A percentile compares a stretch with the other conserved stretches of the same genome.
Conservation (phyloP, 35 echinoderm and acorn worm genomes). For the Nesometra sesokonis region DNA sequence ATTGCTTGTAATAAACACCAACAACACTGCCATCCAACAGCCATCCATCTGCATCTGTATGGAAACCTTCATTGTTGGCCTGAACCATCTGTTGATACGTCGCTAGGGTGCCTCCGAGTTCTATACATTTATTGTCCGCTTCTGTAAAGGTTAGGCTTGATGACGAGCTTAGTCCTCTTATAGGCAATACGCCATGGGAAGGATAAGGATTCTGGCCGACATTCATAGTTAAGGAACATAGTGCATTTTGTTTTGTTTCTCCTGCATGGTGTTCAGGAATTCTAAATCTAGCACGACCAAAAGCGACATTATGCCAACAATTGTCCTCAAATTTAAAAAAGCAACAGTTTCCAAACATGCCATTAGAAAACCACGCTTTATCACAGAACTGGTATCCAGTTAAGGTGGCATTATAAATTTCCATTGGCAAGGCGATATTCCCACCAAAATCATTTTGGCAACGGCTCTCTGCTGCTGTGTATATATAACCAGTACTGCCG, state of each 20-base stretch:
- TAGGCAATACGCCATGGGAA: background rate
- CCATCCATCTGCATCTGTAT: background rate
- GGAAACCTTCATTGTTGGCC: background rate
- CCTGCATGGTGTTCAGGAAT: background rate
- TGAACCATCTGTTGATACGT: background rate
- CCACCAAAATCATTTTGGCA: background rate
- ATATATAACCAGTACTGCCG: background rate
- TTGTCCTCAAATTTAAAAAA: background rate
- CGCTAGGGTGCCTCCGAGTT: background rate
- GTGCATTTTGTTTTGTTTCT: background rate
- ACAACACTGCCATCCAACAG: background rate
- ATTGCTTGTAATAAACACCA: background rate
- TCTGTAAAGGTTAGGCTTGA: background rate
- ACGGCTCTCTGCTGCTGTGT: background rate
- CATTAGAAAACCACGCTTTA: background rate
- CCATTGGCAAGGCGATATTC: background rate
- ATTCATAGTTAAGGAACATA: background rate
- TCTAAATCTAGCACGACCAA: background rate
- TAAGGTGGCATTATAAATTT: background rate
- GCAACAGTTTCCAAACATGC: background rate
- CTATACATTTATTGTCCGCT: background rate
- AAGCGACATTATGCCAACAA: background rate
- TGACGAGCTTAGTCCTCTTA: background rate
- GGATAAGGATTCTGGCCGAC: background rate
- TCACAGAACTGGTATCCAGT: background rate